Evolutionary conservation across 2,888 invertebrate species (phyloP), one percentile per base, ranked within the genome.

Genomic region (Rhaphigaster nebulosa): DNA sequence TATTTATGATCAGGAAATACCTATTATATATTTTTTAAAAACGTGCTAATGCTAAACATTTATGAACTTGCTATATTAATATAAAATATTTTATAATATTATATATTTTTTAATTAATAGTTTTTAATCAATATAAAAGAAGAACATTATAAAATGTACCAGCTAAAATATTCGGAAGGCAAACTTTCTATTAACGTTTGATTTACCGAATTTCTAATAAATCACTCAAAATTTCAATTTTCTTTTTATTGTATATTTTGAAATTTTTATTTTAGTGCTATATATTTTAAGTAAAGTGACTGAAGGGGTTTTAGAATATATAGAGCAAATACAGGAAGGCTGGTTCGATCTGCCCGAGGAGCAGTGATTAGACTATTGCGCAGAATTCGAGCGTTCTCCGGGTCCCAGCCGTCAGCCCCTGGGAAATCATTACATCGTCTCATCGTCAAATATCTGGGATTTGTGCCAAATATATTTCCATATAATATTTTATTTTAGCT

Each of bases 311-410:
- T 76, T 65, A 18, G 6, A 76, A 76, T 76, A 84, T 84, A 84
- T 50, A 23, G 84, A 45, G 45, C 38, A 84, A 45, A 50, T 84
- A 84, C n/a, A n/a, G n/a, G 45, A 18, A 34, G 56, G 87, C n/a
- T 54, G 15, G 54, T 52, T 87, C 52, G 87, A 56, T 56, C 56
- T 52, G 52, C 3, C 34, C 52, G 15, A 23, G 88, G 88, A 65
- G 88, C 60, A 88, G 56, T 38, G 88, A 60, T 38, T 88, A 88
- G 54, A 88, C 88, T 88, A 88, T 88, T 88, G 88, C 88, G 88
- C 88, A 88, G 88, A 88, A 60, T n/a, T 88, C 20, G 20, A 34
- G 60, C 54, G 88, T 56, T 60, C 54, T 65, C 20, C 88, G 0
- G 88, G 88, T 65, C 56, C 60, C 65, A 10, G 60, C 26, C 6